Evolutionary conservation across 2,113 vertebrate genomes (phyloP), one percentile per base, ranked within the genome.

Genomic region (Anolis sagrei): DNA sequence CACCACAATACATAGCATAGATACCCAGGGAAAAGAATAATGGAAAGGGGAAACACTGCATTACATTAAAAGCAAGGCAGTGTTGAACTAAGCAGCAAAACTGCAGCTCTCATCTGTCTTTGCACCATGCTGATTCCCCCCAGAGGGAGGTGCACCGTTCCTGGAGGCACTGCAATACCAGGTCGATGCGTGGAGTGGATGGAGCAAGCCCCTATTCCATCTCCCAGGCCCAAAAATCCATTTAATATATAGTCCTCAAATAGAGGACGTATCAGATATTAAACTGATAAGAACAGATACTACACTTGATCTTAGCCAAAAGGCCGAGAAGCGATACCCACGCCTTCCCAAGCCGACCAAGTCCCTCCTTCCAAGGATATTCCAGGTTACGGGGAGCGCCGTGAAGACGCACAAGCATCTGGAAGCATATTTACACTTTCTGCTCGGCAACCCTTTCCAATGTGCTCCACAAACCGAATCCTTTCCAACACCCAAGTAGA

Each of bases 251-350:
- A 88, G 91, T 90, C 89, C 93, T 94, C 94, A 93, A 89, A 94
- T 95, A 95, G 92, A 95, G 92, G 78, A 95, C 94, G 91, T 95
- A 96, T 96, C 95, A 96, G 93, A 95, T 95, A 96, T 96, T 96
- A 96, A 96, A 96, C 95, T 96, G 95, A 96, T 96, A 96, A 96
- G 94, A 96, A 96, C 94, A 95, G 92, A 93, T 92, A 90, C 86
- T 58, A 72, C 91, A 92, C 90, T 88, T 93, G 92, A 95, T 93
- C 93, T 94, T 94, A 95, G 92, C 93, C 94, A 96, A 93, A 96
- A 96, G 92, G 93, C 94, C 92, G 92, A 95, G 86, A 95, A 96
- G 93, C 91, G 89, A 94, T 95, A 5, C 1, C 2, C 0, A n/a
- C 0, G 0, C 0, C 0, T 0, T 1, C 0, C 11, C 1, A 0